Base-by-base conservation (phyloP, 2,888 invertebrate species). In the Drosophila aldrichi region DNA sequence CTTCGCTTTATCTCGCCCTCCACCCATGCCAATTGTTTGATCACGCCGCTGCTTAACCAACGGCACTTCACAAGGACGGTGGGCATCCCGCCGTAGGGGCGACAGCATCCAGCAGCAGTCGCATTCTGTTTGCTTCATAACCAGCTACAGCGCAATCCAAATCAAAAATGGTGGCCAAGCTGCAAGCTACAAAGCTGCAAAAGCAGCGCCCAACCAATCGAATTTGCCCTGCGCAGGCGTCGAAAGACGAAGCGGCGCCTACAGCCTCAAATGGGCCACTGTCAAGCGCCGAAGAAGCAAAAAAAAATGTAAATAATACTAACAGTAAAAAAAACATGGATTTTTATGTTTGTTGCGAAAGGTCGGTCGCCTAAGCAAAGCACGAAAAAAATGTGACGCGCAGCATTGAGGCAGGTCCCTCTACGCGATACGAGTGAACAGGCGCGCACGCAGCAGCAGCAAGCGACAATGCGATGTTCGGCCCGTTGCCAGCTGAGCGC, bases 331-430 rank as follows among this genome's bases (percentile, higher is more conserved):
- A 43, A 57, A 73, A 63, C 68, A 60, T 58, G 38, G 57, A 70
- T 71, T 80, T 82, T 78, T 79, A 52, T 72, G 61, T 49, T 12
- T 56, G 63, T 68, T 78, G 72, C 4, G 38, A 75, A 56, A 56
- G 38, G 38, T 22, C 52, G 88, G 74, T 77, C 90, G 83, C 72
- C 72, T 75, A 76, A 36, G 12, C 43, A 52, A 20, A 46, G 46
- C 29, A 49, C 48, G 48, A 49, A 34, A 49, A 66, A 77, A 77
- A 74, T 65, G 79, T 59, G 67, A 79, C 83, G 79, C 83, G 79
- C 87, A 88, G 88, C 89, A 86, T 88, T 88, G 89, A 88, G 91
- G 91, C 90, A 91, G 90, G 91, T 91, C 90, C 90, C 90, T 91
- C 91, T 90, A 89, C 83, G 79, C 81, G 91, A 91, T 89, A 88